A percentile compares a stretch with the other conserved stretches of the same genome.
These are phyloP conservation scores for Venustaconcha ellipsiformis DNA, from an alignment of 1,140 invertebrate genomes.

Conservation along the genomic window DNA sequence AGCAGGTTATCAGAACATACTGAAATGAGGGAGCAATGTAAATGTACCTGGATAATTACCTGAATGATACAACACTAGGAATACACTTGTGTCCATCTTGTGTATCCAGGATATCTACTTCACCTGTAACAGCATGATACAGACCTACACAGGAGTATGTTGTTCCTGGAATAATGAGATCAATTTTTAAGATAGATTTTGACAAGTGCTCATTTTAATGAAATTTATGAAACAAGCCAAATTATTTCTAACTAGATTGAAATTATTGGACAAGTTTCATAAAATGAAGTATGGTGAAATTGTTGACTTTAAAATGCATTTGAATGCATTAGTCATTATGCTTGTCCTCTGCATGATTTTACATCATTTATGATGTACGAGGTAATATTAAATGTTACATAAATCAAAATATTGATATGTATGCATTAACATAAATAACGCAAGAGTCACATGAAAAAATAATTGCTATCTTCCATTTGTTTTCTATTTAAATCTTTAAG, in stretches of 20 bases:
- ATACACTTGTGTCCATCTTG: constrained; percentile 65
- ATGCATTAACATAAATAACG: too few species aligned
- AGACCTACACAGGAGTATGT: constrained; percentile 71
- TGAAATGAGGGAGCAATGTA: too few species aligned
- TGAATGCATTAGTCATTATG: too few species aligned
- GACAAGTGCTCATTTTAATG: not conserved
- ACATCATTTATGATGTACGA: too few species aligned
- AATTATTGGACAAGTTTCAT: not conserved
- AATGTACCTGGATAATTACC: constrained; percentile 34
- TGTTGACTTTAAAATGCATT: too few species aligned
- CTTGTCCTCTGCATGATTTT: too few species aligned
- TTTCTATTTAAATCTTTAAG: too few species aligned
- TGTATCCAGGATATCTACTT: constrained; percentile 63
- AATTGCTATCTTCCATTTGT: too few species aligned
- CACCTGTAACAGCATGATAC: constrained; percentile 70
- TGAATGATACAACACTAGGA: constrained; percentile 66
- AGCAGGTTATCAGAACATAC: too few species aligned
- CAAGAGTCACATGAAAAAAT: too few species aligned
- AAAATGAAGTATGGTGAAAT: not conserved
- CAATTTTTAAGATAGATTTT: not conserved
- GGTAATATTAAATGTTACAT: too few species aligned
- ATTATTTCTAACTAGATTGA: not conserved
- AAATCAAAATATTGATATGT: too few species aligned
- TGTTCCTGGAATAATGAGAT: constrained; percentile 61
- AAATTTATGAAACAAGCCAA: not conserved